Conservation (phyloP, 1,140 invertebrate genomes). For the Phocides pigmalion region DNA sequence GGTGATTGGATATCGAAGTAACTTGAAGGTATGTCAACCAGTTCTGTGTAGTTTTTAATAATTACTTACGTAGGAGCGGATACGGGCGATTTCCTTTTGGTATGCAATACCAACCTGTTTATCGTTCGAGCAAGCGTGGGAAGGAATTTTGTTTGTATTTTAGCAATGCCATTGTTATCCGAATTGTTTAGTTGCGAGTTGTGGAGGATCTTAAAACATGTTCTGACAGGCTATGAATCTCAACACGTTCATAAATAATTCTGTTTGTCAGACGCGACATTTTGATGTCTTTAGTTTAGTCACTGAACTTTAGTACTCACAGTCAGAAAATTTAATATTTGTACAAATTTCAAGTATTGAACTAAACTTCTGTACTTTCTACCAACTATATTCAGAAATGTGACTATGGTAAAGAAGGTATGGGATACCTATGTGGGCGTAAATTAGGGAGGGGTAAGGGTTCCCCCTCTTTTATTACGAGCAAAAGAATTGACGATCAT, state of each 20-base stretch:
- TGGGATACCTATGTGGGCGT: no score
- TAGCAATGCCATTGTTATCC: conserved; percentile 15
- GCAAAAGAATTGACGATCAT: no score
- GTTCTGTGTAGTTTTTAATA: conserved; percentile 62
- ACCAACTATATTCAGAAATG: no score
- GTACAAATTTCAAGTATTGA: no score
- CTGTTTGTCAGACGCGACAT: not conserved
- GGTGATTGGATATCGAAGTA: conserved; percentile 44
- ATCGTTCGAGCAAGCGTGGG: conserved; percentile 74
- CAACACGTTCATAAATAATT: conserved; percentile 18
- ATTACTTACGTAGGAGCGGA: conserved; percentile 57
- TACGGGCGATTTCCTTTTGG: conserved; percentile 68
- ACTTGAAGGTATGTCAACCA: conserved; percentile 63
- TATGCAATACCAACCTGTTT: conserved; percentile 73
- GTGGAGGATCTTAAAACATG: not conserved
- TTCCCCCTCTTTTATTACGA: no score
- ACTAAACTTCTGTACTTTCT: no score
- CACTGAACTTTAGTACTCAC: no score
- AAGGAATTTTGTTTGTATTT: conserved; percentile 68
- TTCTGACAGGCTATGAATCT: conserved; percentile 13
- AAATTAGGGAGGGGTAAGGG: no score
- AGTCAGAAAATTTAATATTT: no score
- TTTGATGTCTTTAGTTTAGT: not conserved
- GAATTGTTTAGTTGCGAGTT: conserved; percentile 4
- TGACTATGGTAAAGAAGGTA: no score